Percentiles rank a stretch among this genome's conserved stretches.
Conservation (phyloP, 2,113 vertebrate genomes). For the Xenopus borealis region DNA sequence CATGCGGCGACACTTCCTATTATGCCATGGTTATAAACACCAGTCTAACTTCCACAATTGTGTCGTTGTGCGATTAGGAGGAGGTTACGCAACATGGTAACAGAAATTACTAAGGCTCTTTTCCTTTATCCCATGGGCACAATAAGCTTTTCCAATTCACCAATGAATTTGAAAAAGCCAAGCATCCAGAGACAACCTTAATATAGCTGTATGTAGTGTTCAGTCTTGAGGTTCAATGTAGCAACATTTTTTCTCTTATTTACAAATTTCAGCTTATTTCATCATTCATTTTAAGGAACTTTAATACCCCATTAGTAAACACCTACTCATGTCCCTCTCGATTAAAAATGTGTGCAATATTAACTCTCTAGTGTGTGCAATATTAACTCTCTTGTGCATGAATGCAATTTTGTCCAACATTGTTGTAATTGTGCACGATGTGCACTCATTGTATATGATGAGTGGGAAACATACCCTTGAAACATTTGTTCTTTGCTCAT, state of each 20-base stretch:
- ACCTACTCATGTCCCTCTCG: constrained; percentile 18
- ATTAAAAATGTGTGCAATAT: constrained; percentile 12
- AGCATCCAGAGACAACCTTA: constrained; percentile 21
- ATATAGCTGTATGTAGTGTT: constrained; percentile 8
- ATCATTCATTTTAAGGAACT: constrained; percentile 24
- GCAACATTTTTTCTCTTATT: not conserved
- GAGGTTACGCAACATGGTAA: constrained; percentile 26
- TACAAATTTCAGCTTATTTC: constrained; percentile 26
- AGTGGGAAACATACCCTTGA: no score
- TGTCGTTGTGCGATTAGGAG: not conserved
- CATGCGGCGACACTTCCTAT: constrained; percentile 31
- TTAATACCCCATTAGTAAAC: constrained; percentile 2
- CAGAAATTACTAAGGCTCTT: constrained; percentile 29
- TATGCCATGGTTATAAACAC: constrained; percentile 34
- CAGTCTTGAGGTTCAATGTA: not conserved
- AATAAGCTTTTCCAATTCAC: constrained; percentile 28
- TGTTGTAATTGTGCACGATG: no score
- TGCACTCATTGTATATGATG: no score
- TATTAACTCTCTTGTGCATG: no score
- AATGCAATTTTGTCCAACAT: no score
- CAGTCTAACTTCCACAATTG: constrained; percentile 44
- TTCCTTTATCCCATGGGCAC: constrained; percentile 16
- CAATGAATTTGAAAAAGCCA: constrained; percentile 9
- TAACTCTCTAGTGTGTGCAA: no score
- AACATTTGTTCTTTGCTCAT: no score